phyloP scores from a whole-genome alignment of 2,113 vertebrate genomes.

The Phalacrocorax pelagicus region DNA sequence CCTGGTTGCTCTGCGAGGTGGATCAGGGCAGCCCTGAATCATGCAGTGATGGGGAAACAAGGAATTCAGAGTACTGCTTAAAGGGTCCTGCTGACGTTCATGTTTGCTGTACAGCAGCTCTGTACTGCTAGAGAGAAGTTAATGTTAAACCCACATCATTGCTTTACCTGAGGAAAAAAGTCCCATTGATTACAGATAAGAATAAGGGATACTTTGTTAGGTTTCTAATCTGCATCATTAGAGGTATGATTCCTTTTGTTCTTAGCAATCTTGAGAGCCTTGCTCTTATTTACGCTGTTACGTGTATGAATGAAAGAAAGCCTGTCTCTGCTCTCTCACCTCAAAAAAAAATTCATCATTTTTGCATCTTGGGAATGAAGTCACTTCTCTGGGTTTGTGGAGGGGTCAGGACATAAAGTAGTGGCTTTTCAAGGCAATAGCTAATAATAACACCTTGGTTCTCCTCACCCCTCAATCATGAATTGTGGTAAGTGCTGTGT shows the following conservation, averaged over 20 bases:
- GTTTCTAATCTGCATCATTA: not conserved
- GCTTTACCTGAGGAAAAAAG: not conserved
- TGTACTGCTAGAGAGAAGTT: not conserved
- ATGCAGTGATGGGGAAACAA: not conserved
- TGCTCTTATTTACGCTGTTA: not conserved
- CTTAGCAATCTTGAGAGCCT: not conserved
- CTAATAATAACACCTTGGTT: not conserved
- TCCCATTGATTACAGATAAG: not conserved
- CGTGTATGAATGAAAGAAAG: not conserved
- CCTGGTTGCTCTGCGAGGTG: not conserved
- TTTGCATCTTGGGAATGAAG: not conserved
- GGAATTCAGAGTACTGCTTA: not conserved
- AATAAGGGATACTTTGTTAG: not conserved
- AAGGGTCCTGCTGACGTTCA: not conserved
- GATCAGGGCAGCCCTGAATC: rapidly evolving
- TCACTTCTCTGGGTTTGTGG: not conserved
- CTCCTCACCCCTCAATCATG: not conserved
- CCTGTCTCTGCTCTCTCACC: not conserved
- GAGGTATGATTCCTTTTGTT: not conserved
- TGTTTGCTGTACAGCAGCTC: not conserved
- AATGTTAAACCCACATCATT: not conserved
- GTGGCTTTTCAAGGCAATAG: not conserved
- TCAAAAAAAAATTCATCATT: rapidly evolving
- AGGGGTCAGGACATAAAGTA: not conserved
- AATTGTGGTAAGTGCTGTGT: not conserved